Evolutionary conservation across 2,113 vertebrate species (phyloP).

Genomic region (Poeciliopsis occidentalis): DNA sequence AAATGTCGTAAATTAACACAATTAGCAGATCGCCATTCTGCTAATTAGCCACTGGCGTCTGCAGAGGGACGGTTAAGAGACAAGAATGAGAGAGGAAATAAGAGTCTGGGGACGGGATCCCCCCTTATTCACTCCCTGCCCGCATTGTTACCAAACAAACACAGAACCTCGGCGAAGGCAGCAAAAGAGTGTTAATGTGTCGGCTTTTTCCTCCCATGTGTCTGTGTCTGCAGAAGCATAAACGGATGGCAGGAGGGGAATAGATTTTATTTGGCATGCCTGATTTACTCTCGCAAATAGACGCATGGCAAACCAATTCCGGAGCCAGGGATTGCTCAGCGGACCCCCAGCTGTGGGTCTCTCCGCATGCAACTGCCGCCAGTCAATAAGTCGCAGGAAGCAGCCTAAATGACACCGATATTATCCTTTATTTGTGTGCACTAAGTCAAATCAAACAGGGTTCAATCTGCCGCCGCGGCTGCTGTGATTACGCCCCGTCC

Average conservation of each 20-base stretch:
- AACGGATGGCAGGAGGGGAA: constrained; percentile 46
- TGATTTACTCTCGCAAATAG: constrained; percentile 45
- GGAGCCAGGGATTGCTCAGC: constrained; percentile 64
- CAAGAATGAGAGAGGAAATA: constrained; percentile 74
- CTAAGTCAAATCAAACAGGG: constrained; percentile 77
- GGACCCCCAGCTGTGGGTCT: constrained; percentile 66
- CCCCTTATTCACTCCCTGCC: constrained; percentile 56
- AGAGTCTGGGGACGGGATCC: constrained; percentile 87
- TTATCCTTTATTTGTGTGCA: constrained; percentile 76
- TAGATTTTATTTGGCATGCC: constrained; percentile 52
- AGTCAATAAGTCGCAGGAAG: constrained; percentile 74
- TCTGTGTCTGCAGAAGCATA: constrained; percentile 46
- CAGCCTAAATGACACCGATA: constrained; percentile 73
- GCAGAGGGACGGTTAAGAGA: constrained; percentile 86
- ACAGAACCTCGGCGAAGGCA: constrained; percentile 54
- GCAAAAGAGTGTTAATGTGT: constrained; percentile 53
- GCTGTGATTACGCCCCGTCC: constrained; percentile 72
- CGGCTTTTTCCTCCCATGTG: not conserved
- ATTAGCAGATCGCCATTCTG: constrained; percentile 95
- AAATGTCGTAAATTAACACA: constrained; percentile 99
- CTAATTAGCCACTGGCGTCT: constrained; percentile 97
- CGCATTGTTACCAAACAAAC: constrained; percentile 89
- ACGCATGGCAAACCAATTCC: constrained; percentile 53
- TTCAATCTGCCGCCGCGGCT: constrained; percentile 63
- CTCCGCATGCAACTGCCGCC: constrained; percentile 56